Conservation (phyloP, 1,140 invertebrate species). For the Dendroctonus valens region DNA sequence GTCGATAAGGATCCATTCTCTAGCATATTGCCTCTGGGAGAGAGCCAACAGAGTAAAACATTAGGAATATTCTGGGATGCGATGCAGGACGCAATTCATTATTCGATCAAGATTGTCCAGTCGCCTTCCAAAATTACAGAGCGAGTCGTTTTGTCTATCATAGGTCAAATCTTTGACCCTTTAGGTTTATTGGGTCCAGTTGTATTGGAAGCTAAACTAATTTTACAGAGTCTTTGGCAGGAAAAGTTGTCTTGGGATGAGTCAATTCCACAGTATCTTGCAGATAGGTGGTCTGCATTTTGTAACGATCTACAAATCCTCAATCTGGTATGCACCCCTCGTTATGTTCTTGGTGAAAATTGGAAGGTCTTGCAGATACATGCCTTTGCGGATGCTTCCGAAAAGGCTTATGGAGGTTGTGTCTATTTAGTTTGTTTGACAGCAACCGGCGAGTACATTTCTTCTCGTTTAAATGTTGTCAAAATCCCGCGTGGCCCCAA, state of each 20-base stretch:
- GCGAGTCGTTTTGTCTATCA: background rate
- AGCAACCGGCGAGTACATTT: no score
- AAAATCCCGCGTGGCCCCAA: no score
- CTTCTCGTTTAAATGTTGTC: no score
- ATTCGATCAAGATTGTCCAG: no score
- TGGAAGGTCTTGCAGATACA: background rate
- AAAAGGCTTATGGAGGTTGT: slow-evolving; percentile 10
- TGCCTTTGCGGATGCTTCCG: slow-evolving; percentile 14
- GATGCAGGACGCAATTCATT: no score
- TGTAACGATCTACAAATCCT: background rate
- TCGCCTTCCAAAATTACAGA: background rate
- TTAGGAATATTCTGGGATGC: no score
- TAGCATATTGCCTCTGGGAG: no score
- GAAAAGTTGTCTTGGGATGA: slow-evolving; percentile 13
- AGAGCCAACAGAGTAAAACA: no score
- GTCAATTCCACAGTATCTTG: background rate
- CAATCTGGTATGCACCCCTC: background rate
- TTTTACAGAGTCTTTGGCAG: slow-evolving; percentile 15
- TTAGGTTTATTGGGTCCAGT: slow-evolving; percentile 8
- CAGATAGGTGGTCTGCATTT: background rate
- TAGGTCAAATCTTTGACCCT: slow-evolving; percentile 8
- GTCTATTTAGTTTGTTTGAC: no score
- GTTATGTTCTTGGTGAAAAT: background rate
- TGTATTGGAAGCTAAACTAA: slow-evolving; percentile 8
- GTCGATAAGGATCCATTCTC: no score